Evolutionary conservation across 2,113 vertebrate genomes (phyloP).

Genomic region (Oostethus manadensis): DNA sequence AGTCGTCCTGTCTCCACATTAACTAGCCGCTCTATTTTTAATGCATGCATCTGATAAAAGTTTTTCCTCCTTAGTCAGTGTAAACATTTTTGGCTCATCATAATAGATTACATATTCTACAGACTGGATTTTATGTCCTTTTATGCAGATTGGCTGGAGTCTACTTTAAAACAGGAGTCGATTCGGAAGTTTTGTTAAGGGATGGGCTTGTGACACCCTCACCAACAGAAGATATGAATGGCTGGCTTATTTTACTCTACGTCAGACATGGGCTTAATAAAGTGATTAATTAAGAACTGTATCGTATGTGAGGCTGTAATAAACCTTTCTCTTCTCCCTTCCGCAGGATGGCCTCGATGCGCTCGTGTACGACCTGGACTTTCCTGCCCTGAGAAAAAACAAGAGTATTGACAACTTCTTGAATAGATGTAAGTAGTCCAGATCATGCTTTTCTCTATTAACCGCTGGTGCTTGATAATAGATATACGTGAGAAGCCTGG

Average conservation of each 20-base stretch:
- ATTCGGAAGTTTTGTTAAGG: no score
- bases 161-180: no score
- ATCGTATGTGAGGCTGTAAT: not conserved
- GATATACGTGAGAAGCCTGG: slow-evolving; percentile 11
- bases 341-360: slow-evolving; percentile 94
- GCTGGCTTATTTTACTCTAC: no score
- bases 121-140: not conserved
- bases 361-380: slow-evolving; percentile 97
- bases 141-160: no score
- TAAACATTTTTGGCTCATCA: not conserved
- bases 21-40: not conserved
- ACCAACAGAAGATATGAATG: no score
- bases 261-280: no score
- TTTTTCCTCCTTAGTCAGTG: not conserved
- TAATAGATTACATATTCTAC: not conserved
- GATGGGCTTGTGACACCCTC: no score
- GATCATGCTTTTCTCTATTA: not conserved
- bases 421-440: slow-evolving; percentile 93
- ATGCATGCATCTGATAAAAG: not conserved
- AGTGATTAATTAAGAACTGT: no score
- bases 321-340: slow-evolving; percentile 40
- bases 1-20: not conserved
- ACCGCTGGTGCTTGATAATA: slow-evolving; percentile 20
- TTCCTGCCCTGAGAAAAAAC: slow-evolving; percentile 98
- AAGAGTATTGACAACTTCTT: slow-evolving; percentile 99